These are phyloP conservation scores for Pangasius larnaudii DNA, from an alignment of 2,797 vertebrate genomes.

Conservation along the genomic window DNA sequence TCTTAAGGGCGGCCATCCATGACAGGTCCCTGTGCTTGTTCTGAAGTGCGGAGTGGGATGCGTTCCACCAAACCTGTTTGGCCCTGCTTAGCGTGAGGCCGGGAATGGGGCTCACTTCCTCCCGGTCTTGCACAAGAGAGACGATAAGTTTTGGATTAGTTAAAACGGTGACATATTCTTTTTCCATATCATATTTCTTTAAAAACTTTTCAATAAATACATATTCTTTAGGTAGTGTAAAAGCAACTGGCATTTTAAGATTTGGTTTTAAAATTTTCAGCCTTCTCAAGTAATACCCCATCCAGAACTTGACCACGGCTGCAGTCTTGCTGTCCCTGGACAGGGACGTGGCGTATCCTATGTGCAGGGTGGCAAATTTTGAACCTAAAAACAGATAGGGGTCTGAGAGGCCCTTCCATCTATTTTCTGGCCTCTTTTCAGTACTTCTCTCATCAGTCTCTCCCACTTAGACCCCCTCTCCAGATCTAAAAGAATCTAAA, in stretches of 20 bases:
- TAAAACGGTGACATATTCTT: neutral
- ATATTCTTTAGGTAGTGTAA: neutral
- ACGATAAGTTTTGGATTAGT: neutral
- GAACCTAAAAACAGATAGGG: constrained; percentile 35
- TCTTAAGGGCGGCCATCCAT: constrained; percentile 47
- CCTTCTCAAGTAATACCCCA: neutral
- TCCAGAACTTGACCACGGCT: neutral
- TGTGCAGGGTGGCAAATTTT: neutral
- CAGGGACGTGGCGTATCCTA: neutral
- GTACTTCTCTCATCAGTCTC: neutral
- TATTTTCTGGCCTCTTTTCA: constrained; percentile 30
- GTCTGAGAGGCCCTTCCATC: constrained; percentile 46
- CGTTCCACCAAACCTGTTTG: neutral
- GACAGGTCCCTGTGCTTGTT: constrained; percentile 34
- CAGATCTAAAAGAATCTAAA: neutral
- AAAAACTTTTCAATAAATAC: neutral
- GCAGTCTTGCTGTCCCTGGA: neutral
- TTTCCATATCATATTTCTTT: neutral
- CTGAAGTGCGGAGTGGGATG: constrained; percentile 15
- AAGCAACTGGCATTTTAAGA: neutral
- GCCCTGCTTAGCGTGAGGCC: neutral
- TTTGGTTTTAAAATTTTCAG: neutral
- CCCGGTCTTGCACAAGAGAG: constrained; percentile 20
- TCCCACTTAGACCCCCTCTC: constrained; percentile 54
- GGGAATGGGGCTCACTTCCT: neutral